Evolutionary conservation across 2,797 vertebrate species (phyloP), one percentile per base, ranked within the genome.

Genomic region (Schizopygopsis malacanthus): DNA sequence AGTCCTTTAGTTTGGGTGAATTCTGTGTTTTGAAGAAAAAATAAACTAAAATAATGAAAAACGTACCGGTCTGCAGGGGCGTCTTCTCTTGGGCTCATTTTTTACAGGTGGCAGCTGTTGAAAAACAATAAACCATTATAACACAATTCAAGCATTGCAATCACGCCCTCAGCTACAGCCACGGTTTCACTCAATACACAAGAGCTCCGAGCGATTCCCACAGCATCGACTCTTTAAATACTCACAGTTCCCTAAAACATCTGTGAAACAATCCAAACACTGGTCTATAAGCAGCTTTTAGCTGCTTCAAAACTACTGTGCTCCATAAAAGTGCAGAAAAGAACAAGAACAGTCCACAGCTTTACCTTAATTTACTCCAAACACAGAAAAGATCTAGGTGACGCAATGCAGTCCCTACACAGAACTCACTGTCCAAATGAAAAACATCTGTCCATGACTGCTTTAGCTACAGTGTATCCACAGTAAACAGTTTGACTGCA

Each of bases 81-180:
- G 5, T 65, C 72, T 16, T 77, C 82, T 39, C 9, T 52, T 39
- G 9, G 54, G 22, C 37, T 67, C 82, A 77, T 84, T 65, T 54
- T 67, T 22, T 39, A 4, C 0, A 0, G 45, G 4, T 47, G 33
- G 33, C 33, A 67, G 72, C 82, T 84, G 72, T 77, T 25, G 12
- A 43, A 43, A 83, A 83, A 76, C 18, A 33, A 43, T 13, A 41
- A 82, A 61, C n/a, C 6, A 73, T 45, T 16, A 72, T 59, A 72
- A 41, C 0, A 6, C 6, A 28, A 45, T 4, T 59, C 33, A 61
- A 82, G 16, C 52, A 61, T 59, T 22, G 45, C 0, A 18, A 18
- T 43, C 59, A 41, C 0, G 11, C 5, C 15, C 28, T 37, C 18
- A 77, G 28, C 73, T 39, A 6, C 33, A 77, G 11, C 28, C 11